Evolutionary conservation across 2,797 vertebrate genomes (phyloP).

Genomic region (Vespertilio murinus): DNA sequence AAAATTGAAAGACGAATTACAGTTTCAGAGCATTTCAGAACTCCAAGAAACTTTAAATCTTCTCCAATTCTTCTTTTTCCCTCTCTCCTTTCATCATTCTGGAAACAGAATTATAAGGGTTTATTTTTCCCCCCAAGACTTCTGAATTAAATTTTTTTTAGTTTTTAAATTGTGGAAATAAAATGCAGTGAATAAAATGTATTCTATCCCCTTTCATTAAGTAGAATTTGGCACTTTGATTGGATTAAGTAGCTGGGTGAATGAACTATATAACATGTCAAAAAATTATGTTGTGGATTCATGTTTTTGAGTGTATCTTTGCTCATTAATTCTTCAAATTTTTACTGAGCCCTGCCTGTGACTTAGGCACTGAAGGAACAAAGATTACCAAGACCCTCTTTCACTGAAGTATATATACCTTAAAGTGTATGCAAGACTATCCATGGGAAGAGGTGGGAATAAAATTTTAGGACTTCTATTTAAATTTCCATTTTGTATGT

Average conservation of each 20-base stretch:
- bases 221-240: constrained; percentile 3
- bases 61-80: neutral
- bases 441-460: neutral
- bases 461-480: constrained; percentile 3
- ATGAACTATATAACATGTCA: neutral
- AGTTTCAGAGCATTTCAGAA: constrained; percentile 56
- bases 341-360: neutral
- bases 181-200: constrained; percentile 35
- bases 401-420: neutral
- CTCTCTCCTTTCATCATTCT: constrained; percentile 14
- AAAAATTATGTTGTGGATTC: constrained; percentile 27
- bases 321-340: constrained; percentile 1
- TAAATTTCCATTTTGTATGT: constrained; percentile 23
- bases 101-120: constrained; percentile 8
- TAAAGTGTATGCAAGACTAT: neutral
- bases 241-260: neutral
- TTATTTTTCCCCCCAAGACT: neutral
- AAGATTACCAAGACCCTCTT: neutral
- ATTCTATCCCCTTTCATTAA: constrained; percentile 38
- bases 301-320: neutral
- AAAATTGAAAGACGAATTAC: constrained; percentile 33
- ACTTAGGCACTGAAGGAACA: constrained; percentile 11
- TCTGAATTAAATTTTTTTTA: constrained; percentile 55
- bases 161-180: constrained; percentile 43
- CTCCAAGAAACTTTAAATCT: constrained; percentile 39